These are phyloP conservation scores for Microtus oregoni DNA, from an alignment of 2,113 vertebrate genomes.

Conservation along the genomic window DNA sequence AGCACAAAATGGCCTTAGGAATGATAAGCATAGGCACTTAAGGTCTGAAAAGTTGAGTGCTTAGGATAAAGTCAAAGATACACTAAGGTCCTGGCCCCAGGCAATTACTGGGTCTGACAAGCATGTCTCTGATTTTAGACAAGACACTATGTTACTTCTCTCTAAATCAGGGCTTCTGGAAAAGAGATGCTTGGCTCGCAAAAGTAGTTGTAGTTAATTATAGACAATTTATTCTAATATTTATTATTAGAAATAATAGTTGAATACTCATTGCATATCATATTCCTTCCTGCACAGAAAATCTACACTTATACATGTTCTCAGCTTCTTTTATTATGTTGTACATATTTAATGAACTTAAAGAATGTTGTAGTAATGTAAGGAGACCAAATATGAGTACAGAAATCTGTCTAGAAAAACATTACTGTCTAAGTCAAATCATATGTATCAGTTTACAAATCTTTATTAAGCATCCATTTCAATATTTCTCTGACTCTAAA, in stretches of 20 bases:
- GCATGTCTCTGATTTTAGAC: not conserved
- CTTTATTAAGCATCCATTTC: not conserved
- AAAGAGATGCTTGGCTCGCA: not conserved
- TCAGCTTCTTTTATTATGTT: not conserved
- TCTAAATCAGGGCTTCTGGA: not conserved
- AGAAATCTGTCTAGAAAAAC: slow-evolving; percentile 53
- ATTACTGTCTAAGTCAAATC: not conserved
- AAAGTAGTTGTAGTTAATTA: not conserved
- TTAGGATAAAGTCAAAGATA: not conserved
- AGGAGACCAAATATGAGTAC: not conserved
- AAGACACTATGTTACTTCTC: not conserved
- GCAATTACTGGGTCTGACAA: not conserved
- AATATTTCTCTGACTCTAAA: not conserved
- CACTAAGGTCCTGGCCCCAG: not conserved
- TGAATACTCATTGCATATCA: not conserved
- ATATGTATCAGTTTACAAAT: slow-evolving; percentile 22
- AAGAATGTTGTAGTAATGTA: slow-evolving; percentile 7
- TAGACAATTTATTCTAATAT: not conserved
- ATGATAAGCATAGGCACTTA: not conserved
- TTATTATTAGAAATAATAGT: slow-evolving; percentile 16
- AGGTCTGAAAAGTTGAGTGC: not conserved
- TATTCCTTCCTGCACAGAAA: not conserved
- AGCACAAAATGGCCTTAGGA: not conserved
- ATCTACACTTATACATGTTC: slow-evolving; percentile 9
- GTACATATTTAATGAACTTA: slow-evolving; percentile 24